A percentile compares a stretch with the other conserved stretches of the same genome.
phyloP scores from a whole-genome alignment of 2,888 invertebrate genomes.

The Aricia artaxerxes region DNA sequence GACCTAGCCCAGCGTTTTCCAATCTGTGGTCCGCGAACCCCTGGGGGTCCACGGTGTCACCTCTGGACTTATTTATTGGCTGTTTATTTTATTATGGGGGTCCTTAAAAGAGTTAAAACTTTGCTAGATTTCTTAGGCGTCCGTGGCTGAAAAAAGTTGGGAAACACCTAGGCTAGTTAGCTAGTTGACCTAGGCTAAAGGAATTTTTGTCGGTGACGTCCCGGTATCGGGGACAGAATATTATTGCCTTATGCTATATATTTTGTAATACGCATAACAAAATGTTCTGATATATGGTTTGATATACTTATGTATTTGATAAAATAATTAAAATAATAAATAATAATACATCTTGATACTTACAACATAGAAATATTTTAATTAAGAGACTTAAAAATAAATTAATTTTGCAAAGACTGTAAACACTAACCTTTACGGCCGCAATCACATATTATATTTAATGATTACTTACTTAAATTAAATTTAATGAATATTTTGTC shows the following conservation, averaged over 20 bases:
- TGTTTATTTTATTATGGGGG: too few relatives aligned
- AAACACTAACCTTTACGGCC: background rate
- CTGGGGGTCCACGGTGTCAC: too few relatives aligned
- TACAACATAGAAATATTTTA: background rate
- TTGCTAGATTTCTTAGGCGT: too few relatives aligned
- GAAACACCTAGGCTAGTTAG: too few relatives aligned
- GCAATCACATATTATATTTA: background rate
- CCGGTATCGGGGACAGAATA: too few relatives aligned
- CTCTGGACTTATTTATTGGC: too few relatives aligned
- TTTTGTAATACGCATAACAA: background rate
- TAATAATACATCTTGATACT: background rate
- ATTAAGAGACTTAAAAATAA: background rate
- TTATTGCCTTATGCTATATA: background rate
- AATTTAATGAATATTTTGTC: background rate
- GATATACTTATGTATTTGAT: background rate
- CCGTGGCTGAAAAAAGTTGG: too few relatives aligned
- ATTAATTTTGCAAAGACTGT: background rate
- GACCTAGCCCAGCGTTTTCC: too few relatives aligned
- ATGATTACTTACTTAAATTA: background rate
- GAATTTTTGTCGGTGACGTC: too few relatives aligned
- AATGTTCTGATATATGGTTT: background rate
- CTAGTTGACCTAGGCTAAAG: too few relatives aligned
- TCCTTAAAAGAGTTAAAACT: too few relatives aligned
- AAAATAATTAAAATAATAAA: background rate
- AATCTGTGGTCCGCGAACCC: too few relatives aligned